Conservation (phyloP, 2,797 vertebrate genomes). For the Darevskia mixta region DNA sequence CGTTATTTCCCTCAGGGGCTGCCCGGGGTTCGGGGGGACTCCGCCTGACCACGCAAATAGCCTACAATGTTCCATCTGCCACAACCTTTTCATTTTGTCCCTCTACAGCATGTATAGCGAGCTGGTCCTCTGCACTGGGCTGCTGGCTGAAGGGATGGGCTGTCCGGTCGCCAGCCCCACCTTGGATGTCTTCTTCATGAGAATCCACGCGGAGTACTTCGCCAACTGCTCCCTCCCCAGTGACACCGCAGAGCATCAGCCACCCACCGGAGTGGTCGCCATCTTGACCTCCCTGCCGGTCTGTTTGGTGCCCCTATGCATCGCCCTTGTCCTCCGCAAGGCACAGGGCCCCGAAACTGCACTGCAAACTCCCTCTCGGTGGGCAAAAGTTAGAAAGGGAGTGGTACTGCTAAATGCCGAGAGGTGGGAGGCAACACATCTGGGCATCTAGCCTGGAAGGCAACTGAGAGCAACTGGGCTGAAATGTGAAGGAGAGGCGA, state of each 20-base stretch:
- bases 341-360: conserved; percentile 64
- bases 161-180: conserved; percentile 82
- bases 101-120: conserved; percentile 78
- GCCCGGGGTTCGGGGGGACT: too few species aligned
- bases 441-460: neutral
- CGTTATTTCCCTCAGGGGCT: too few species aligned
- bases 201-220: conserved; percentile 79
- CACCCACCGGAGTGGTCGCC: conserved; percentile 75
- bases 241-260: conserved; percentile 69
- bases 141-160: conserved; percentile 74
- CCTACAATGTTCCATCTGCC: too few species aligned
- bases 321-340: conserved; percentile 83
- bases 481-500: neutral
- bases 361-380: neutral
- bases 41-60: too few species aligned
- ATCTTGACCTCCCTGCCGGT: conserved; percentile 83
- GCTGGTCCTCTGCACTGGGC: conserved; percentile 79
- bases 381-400: neutral
- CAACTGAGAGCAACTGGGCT: neutral
- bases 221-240: conserved; percentile 76
- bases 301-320: conserved; percentile 84
- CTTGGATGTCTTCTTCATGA: conserved; percentile 79
- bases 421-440: neutral
- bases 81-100: neutral
- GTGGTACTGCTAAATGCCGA: neutral